A percentile compares a stretch with the other conserved stretches of the same genome.
Conservation (phyloP, 2,797 vertebrate genomes). For the Cygnus olor region DNA sequence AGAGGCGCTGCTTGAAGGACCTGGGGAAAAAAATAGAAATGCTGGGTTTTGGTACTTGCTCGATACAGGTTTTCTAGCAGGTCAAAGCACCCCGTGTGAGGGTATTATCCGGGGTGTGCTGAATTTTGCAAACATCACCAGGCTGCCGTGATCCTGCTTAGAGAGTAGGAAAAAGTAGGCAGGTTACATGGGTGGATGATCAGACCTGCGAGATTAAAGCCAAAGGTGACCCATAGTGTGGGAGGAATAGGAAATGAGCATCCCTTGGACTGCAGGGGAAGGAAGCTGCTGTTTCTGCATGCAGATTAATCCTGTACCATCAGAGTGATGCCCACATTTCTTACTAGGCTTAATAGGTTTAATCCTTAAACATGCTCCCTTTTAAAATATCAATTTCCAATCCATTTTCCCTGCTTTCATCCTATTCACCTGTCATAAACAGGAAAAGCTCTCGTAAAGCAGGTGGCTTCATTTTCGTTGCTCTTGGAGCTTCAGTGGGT, state of each 20-base stretch:
- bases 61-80: neutral
- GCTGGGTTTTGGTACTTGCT: no score
- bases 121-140: neutral
- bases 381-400: neutral
- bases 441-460: neutral
- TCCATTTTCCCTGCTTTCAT: neutral
- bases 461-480: accelerated
- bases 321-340: neutral
- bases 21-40: no score
- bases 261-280: neutral
- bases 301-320: neutral
- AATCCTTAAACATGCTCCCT: neutral
- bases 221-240: neutral
- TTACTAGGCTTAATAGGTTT: neutral
- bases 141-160: neutral
- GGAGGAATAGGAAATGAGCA: neutral
- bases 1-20: neutral
- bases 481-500: neutral
- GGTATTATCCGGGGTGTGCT: accelerated
- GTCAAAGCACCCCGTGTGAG: neutral
- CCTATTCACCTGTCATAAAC: neutral
- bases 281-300: neutral
- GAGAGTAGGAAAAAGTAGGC: neutral
- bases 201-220: neutral
- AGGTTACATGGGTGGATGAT: neutral